These are phyloP conservation scores for Drosophila subquinaria DNA, from an alignment of 2,888 invertebrate species.

Conservation along the genomic window DNA sequence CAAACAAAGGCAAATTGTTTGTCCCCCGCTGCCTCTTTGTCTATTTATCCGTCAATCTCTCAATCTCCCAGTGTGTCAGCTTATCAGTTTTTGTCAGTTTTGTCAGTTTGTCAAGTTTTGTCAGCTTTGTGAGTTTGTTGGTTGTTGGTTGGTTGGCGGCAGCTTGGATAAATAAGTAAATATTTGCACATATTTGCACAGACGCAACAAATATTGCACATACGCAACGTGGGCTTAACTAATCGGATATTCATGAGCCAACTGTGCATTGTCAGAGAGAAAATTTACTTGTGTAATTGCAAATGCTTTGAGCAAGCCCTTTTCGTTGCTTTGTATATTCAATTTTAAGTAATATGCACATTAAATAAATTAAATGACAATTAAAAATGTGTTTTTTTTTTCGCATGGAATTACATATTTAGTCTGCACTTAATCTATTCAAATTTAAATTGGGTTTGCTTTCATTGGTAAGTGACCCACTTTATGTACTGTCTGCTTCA, in stretches of 20 bases:
- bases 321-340: conserved; percentile 1
- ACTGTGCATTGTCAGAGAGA: conserved; percentile 16
- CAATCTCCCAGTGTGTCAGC: conserved; percentile 21
- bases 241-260: conserved; percentile 12
- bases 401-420: neutral
- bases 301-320: conserved; percentile 9
- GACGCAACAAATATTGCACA: conserved; percentile 52
- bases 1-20: conserved; percentile 37
- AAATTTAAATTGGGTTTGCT: conserved; percentile 21
- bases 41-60: neutral
- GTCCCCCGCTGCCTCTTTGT: conserved; percentile 6
- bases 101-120: conserved; percentile 11
- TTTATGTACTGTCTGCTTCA: conserved; percentile 8
- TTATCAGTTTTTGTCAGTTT: conserved; percentile 11
- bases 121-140: neutral
- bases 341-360: neutral
- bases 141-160: conserved; percentile 3
- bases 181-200: conserved; percentile 58
- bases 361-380: conserved; percentile 5
- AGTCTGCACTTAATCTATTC: neutral
- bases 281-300: conserved; percentile 25
- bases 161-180: conserved; percentile 52
- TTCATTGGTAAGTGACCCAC: conserved; percentile 31
- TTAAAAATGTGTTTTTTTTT: conserved; percentile 5
- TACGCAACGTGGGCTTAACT: conserved; percentile 43